Evolutionary conservation across 2,113 vertebrate genomes (phyloP).

Genomic region (Pelvicachromis taeniatus): DNA sequence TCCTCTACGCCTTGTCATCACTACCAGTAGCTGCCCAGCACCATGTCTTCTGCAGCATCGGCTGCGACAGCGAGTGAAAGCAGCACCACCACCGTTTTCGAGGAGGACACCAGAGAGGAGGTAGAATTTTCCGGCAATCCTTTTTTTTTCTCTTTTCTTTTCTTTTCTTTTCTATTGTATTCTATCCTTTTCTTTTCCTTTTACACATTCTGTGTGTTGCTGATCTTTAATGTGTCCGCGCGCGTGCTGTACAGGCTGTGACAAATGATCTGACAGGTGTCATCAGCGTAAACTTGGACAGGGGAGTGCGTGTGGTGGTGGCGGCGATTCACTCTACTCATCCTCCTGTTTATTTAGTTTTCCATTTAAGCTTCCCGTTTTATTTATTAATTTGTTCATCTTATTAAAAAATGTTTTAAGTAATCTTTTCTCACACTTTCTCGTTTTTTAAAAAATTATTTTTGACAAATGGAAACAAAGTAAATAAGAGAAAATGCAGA

Average conservation of each 20-base stretch:
- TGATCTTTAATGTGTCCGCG: not conserved
- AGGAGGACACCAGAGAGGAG: slow-evolving; percentile 75
- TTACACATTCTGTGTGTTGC: not conserved
- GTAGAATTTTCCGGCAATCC: slow-evolving; percentile 18
- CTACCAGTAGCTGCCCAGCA: slow-evolving; percentile 5
- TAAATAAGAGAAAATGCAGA: not conserved
- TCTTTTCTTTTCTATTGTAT: not conserved
- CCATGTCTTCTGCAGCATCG: slow-evolving; percentile 72
- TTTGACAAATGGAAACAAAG: not conserved
- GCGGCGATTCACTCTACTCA: not conserved
- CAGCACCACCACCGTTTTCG: slow-evolving; percentile 66
- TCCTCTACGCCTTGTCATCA: slow-evolving; percentile 45
- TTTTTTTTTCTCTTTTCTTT: not conserved
- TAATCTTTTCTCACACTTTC: not conserved
- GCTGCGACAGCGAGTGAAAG: slow-evolving; percentile 71
- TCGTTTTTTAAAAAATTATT: not conserved
- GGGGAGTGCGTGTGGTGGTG: not conserved
- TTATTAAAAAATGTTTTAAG: not conserved
- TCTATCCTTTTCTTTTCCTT: no score
- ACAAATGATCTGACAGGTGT: not conserved
- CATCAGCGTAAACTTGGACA: not conserved
- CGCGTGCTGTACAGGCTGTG: not conserved
- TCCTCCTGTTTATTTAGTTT: not conserved
- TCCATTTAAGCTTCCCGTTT: not conserved
- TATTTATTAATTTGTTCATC: not conserved